Conservation (phyloP, 2,113 vertebrate genomes). For the Nanorana parkeri region DNA sequence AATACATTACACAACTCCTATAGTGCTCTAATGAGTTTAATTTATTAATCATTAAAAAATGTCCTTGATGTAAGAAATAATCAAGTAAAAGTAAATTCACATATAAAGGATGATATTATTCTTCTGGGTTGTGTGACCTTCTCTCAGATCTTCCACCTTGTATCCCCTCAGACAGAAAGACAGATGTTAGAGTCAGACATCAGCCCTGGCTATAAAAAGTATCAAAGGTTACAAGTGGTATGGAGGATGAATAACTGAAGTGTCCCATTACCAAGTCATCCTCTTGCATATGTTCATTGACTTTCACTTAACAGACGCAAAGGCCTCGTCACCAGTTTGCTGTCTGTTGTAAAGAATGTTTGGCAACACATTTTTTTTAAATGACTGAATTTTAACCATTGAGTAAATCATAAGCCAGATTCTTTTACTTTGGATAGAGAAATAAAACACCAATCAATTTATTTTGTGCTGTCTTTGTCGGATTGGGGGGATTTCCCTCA, state of each 20-base stretch:
- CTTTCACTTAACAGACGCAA: not conserved
- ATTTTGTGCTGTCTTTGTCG: no score
- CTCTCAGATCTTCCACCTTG: slow-evolving; percentile 38
- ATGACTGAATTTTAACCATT: no score
- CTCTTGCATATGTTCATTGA: slow-evolving; percentile 45
- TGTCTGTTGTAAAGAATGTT: not conserved
- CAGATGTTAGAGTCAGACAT: slow-evolving; percentile 49
- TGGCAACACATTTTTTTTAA: no score
- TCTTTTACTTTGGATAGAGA: no score
- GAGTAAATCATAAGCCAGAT: no score
- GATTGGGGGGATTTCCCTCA: no score
- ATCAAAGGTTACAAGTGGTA: slow-evolving; percentile 41
- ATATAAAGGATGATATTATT: not conserved
- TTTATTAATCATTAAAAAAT: no score
- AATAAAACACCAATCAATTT: no score
- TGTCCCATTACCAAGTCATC: slow-evolving; percentile 40
- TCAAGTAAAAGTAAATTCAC: no score
- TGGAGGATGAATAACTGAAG: slow-evolving; percentile 18
- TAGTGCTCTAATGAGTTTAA: no score
- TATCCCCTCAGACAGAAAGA: slow-evolving; percentile 25
- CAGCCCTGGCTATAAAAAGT: slow-evolving; percentile 36
- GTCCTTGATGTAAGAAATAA: no score
- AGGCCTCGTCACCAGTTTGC: not conserved
- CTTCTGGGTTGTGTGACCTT: slow-evolving; percentile 15
- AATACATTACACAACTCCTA: no score